Conservation (phyloP, 2,888 invertebrate species). For the Tethea ocularis region DNA sequence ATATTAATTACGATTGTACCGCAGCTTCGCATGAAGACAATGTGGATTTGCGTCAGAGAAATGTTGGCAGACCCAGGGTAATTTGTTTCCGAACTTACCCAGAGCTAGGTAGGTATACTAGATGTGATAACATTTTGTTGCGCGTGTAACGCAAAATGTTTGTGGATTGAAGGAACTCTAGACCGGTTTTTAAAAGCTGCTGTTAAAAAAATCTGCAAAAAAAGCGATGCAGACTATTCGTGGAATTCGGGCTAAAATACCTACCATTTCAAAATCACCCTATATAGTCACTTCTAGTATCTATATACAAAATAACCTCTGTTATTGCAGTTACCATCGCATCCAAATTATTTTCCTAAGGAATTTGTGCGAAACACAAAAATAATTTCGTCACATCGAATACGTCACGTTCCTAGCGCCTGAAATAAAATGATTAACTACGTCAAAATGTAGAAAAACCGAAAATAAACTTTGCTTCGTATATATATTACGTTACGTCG, state of each 20-base stretch:
- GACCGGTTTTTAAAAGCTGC: too few relatives aligned
- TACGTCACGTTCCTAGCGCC: conserved; percentile 27
- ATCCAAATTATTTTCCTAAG: conserved; percentile 9
- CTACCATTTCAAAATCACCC: too few relatives aligned
- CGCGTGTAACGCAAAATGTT: neutral
- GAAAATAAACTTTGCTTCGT: neutral
- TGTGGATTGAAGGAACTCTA: too few relatives aligned
- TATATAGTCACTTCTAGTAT: neutral
- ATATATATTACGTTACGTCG: neutral
- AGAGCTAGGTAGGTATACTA: neutral
- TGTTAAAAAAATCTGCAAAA: too few relatives aligned
- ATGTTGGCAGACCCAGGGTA: conserved; percentile 32
- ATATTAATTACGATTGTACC: neutral
- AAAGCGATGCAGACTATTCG: too few relatives aligned
- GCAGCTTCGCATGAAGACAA: conserved; percentile 26
- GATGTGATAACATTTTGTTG: neutral
- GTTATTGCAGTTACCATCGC: conserved; percentile 1
- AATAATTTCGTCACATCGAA: conserved; percentile 24
- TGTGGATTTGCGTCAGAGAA: conserved; percentile 37
- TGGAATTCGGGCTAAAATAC: too few relatives aligned
- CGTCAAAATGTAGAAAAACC: conserved; percentile 22
- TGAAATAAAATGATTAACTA: conserved; percentile 26
- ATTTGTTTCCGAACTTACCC: conserved; percentile 10
- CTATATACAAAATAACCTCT: neutral
- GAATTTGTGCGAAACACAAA: conserved; percentile 24